Conservation (phyloP, 2,888 invertebrate genomes). For the Lordiphosa fenestrarum region DNA sequence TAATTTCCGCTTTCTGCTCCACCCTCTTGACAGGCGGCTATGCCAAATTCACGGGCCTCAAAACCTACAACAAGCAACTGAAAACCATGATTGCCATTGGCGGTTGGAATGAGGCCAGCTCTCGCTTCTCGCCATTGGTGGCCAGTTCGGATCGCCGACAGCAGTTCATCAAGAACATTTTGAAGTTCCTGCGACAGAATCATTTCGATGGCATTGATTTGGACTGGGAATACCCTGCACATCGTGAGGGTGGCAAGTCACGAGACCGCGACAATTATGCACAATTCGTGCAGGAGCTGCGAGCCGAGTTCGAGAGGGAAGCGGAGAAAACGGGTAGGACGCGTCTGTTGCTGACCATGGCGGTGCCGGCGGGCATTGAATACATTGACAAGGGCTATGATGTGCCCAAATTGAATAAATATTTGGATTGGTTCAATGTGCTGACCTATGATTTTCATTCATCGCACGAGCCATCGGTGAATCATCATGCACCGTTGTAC, state of each 20-base stretch:
- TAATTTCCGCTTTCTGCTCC: slow-evolving; percentile 39
- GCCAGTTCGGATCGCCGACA: slow-evolving; percentile 88
- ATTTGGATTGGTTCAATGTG: slow-evolving; percentile 95
- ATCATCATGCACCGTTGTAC: slow-evolving; percentile 94
- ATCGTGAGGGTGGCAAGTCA: slow-evolving; percentile 85
- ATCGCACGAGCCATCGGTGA: slow-evolving; percentile 93
- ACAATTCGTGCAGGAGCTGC: slow-evolving; percentile 91
- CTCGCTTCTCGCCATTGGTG: slow-evolving; percentile 92
- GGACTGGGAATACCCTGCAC: slow-evolving; percentile 87
- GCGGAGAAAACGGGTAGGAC: slow-evolving; percentile 90
- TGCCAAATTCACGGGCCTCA: slow-evolving; percentile 95
- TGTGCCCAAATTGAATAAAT: slow-evolving; percentile 91
- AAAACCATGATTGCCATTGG: slow-evolving; percentile 96
- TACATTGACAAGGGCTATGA: slow-evolving; percentile 97
- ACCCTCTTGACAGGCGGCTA: slow-evolving; percentile 87
- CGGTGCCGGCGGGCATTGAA: slow-evolving; percentile 95
- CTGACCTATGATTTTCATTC: slow-evolving; percentile 96
- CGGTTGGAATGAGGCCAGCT: slow-evolving; percentile 96
- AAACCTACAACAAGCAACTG: slow-evolving; percentile 94
- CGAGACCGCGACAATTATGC: slow-evolving; percentile 94
- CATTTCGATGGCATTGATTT: slow-evolving; percentile 96
- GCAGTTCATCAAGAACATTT: slow-evolving; percentile 90
- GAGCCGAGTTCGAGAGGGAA: slow-evolving; percentile 94
- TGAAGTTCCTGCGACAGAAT: slow-evolving; percentile 93
- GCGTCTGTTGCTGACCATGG: slow-evolving; percentile 92